Base-by-base conservation (phyloP, 2,888 invertebrate genomes). In the Trachelus tabidus region DNA sequence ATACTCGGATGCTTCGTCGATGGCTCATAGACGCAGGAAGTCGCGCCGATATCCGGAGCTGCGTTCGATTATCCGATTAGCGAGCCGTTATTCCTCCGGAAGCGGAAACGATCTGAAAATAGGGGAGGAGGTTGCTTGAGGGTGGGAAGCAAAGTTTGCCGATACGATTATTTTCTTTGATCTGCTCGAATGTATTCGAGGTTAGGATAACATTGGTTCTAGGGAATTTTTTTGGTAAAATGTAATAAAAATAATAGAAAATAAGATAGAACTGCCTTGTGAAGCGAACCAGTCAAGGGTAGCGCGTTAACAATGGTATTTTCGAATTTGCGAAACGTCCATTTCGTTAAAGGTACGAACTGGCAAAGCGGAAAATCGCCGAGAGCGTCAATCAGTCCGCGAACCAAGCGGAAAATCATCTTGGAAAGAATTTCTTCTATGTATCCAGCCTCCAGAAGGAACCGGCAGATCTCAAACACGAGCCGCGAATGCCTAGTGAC, bases 331-430 rank as follows among this genome's bases (percentile, higher is more conserved):
- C 78, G 78, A 80, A 81, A 77, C 68, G 73, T 71, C 76, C 73
- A 79, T 71, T 75, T 68, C 73, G 73, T 12, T 6, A 56, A 56
- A 56, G 40, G 40, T 1, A 56, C 40, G 23, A 56, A 56, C 40
- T 89, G 89, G 73, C 86, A 85, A 87, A 79, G 84, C 87, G 89
- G 90, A 90, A 91, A 91, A 91, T 90, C 87, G 89, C 82, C 73
- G 79, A 81, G 79, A 81, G 79, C 83, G 84, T 85, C 87, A 85
- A 90, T 89, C 88, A 87, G 87, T 82, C 81, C 81, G 85, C 82
- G 87, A 88, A 89, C 86, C 79, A 81, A 89, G 84, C 89, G 86
- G 89, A 90, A 90, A 88, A 88, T 89, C 83, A 85, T 83, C 82
- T 83, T 76, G 84, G 82, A 85, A 83, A 33, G 31, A 30, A 71